Conservation (phyloP, 2,113 vertebrate species). For the Trinectes maculatus region DNA sequence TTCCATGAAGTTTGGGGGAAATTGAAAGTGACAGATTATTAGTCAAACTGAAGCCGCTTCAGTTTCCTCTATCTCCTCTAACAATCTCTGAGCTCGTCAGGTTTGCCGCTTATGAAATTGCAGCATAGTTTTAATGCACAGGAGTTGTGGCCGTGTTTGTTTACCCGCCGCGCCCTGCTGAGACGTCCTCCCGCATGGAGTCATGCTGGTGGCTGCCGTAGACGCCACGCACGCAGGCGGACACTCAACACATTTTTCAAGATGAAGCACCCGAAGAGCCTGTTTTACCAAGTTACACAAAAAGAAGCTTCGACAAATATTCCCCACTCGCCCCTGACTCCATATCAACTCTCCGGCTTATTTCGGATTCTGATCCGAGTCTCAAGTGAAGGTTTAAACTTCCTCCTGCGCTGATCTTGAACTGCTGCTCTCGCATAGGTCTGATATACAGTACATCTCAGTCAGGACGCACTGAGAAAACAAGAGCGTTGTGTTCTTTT, state of each 20-base stretch:
- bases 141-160: constrained; percentile 17
- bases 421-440: neutral
- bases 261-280: neutral
- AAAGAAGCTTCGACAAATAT: neutral
- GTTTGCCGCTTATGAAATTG: too few species aligned
- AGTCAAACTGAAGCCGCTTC: too few species aligned
- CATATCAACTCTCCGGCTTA: constrained; percentile 1
- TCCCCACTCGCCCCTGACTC: neutral
- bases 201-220: constrained; percentile 30
- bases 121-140: too few species aligned
- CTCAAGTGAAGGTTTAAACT: constrained; percentile 6
- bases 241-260: constrained; percentile 3
- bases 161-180: constrained; percentile 25
- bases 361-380: neutral
- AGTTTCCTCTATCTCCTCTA: too few species aligned
- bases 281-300: neutral
- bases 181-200: constrained; percentile 47
- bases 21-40: too few species aligned
- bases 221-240: constrained; percentile 27
- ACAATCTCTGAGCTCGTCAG: too few species aligned
- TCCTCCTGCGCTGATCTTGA: constrained; percentile 5
- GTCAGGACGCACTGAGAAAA: too few species aligned
- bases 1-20: too few species aligned
- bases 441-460: neutral
- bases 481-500: constrained; percentile 59